These are phyloP conservation scores for Gari tellinella DNA, from an alignment of 2,888 invertebrate species.

Conservation along the genomic window DNA sequence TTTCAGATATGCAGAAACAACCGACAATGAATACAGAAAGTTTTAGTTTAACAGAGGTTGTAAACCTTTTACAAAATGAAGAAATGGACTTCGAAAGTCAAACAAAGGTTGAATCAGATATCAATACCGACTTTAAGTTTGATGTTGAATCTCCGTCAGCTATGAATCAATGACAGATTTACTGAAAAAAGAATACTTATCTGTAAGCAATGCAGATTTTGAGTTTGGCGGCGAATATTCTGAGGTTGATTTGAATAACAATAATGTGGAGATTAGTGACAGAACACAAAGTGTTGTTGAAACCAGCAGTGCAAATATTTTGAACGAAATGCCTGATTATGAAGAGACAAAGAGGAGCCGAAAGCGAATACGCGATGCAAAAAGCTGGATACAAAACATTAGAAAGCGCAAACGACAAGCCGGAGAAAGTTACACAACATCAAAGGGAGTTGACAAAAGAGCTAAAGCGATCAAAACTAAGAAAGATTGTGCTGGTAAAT, in stretches of 20 bases:
- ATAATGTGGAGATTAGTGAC: neutral
- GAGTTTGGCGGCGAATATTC: too few species aligned
- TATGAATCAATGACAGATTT: neutral
- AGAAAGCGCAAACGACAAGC: constrained; percentile 23
- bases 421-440: constrained; percentile 16
- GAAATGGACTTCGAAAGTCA: neutral
- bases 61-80: constrained; percentile 10
- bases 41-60: constrained; percentile 5
- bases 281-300: neutral
- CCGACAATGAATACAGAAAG: constrained; percentile 4
- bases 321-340: neutral
- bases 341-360: constrained; percentile 10
- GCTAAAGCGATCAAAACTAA: constrained; percentile 18
- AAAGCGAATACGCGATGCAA: constrained; percentile 22
- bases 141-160: neutral
- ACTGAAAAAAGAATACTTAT: neutral
- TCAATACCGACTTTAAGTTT: neutral
- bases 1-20: constrained; percentile 14
- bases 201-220: neutral
- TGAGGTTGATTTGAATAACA: too few species aligned
- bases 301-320: neutral
- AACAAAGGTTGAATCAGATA: neutral
- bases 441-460: constrained; percentile 9
- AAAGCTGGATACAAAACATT: constrained; percentile 24
- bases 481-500: constrained; percentile 40